Evolutionary conservation across 30 jellyfish, hydroid and myxozoan genomes (phyloP), one percentile per base, ranked within the genome.

Genomic region (Aurelia sp.): DNA sequence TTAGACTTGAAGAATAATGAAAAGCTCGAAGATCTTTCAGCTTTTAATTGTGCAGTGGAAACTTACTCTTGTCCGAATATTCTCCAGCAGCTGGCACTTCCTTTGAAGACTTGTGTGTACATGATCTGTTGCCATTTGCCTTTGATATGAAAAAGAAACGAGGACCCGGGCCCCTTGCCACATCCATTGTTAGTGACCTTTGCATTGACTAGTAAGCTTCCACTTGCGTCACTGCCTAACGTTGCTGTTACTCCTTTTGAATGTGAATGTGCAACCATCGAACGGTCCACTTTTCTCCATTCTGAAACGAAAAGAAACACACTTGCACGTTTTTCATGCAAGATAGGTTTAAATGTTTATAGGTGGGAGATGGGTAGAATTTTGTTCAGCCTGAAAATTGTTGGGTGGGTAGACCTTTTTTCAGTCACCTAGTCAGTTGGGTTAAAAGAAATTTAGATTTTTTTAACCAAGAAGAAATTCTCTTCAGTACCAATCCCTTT

Each of bases 121-220:
- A 86, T 86, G 51, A 86, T 86, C 51, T 86, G 96, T 59, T 66
- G 69, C 96, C 96, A 86, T 62, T 75, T 61, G 17, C 96, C 96
- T 76, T 77, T 86, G 80, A 86, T 67, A 75, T 75, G 90, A 53
- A 76, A 23, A 62, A 77, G 33, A 47, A 55, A 75, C 22, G 64
- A 41, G 19, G 86, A 70, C 20, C 74, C 82, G 35, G 55, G 67
- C 21, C 51, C 69, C 31, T 66, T 52, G 20, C 81, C 66, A 55
- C 96, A 86, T 2, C 74, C 80, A 50, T 53, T 4, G 80, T 76
- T 82, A 18, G 86, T 76, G 27, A 67, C 96, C 51, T 66, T 53
- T 0, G 61, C 90, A 21, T 27, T 20, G 55, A 86, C 58, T 4
- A 37, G 20, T 74, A 86, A 60, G 2, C 96, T 86, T 33, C 86